Conservation (phyloP, 2,113 vertebrate species). For the Aldabrachelys gigantea region DNA sequence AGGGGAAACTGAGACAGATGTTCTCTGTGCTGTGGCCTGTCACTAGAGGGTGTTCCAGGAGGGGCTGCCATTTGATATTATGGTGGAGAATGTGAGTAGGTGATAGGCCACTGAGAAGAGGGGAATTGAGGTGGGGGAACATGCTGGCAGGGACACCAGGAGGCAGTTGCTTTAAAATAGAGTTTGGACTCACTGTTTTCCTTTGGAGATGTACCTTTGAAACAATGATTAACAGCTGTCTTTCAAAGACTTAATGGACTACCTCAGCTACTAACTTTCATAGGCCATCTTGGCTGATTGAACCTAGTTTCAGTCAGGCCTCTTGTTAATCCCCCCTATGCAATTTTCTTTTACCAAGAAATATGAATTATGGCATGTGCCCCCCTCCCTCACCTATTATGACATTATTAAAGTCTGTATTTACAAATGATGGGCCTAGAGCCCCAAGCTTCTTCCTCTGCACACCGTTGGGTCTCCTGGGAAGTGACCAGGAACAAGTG, state of each 20-base stretch:
- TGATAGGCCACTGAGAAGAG: not conserved
- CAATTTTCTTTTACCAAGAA: not conserved
- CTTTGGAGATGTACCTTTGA: not conserved
- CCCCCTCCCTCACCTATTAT: not conserved
- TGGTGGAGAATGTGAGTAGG: not conserved
- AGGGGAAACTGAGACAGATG: not conserved
- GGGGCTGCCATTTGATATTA: not conserved
- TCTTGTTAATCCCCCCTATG: not conserved
- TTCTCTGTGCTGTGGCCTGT: not conserved
- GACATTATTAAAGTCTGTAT: conserved; percentile 1
- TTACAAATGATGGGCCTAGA: not conserved
- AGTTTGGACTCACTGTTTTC: not conserved
- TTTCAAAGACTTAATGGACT: not conserved
- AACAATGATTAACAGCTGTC: not conserved
- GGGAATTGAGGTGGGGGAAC: not conserved
- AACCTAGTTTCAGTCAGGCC: not conserved
- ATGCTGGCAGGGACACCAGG: not conserved
- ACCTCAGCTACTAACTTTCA: not conserved
- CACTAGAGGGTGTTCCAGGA: not conserved
- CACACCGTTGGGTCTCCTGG: not conserved
- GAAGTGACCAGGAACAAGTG: accelerated
- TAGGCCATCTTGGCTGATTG: not conserved
- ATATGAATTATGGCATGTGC: not conserved
- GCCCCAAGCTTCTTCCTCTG: not conserved
- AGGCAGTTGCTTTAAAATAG: not conserved